phyloP scores from a whole-genome alignment of 2,797 vertebrate species.

The Microchirus variegatus region DNA sequence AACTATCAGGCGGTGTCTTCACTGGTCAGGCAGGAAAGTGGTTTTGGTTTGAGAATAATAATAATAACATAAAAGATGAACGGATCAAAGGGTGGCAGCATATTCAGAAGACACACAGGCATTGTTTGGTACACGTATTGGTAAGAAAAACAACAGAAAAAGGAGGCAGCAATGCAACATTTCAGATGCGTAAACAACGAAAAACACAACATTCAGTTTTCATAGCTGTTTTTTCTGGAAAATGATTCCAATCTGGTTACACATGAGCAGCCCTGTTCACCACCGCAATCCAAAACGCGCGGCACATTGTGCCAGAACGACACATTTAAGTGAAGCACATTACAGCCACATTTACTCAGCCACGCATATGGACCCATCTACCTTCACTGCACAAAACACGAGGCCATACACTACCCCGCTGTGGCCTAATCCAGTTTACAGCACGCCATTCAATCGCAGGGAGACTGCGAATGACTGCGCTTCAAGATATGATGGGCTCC shows the following conservation, averaged over 20 bases:
- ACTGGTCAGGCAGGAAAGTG: slow-evolving; percentile 55
- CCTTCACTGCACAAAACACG: slow-evolving; percentile 19
- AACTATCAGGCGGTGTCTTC: slow-evolving; percentile 75
- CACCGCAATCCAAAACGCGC: slow-evolving; percentile 49
- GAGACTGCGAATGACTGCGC: slow-evolving; percentile 60
- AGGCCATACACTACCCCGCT: slow-evolving; percentile 39
- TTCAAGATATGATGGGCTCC: slow-evolving; percentile 62
- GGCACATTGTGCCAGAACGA: slow-evolving; percentile 57
- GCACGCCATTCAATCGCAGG: slow-evolving; percentile 61
- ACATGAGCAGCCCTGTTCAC: slow-evolving; percentile 36
- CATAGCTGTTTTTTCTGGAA: not conserved
- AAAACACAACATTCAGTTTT: too few relatives aligned
- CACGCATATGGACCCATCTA: slow-evolving; percentile 52
- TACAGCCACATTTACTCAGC: slow-evolving; percentile 54
- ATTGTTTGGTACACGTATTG: too few relatives aligned
- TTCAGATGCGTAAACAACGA: too few relatives aligned
- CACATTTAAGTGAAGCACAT: slow-evolving; percentile 65
- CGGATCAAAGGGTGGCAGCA: slow-evolving; percentile 16
- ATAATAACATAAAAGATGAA: slow-evolving; percentile 46
- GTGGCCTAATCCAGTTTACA: slow-evolving; percentile 66
- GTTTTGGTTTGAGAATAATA: slow-evolving; percentile 55
- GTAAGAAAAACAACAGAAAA: too few relatives aligned
- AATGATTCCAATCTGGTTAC: slow-evolving; percentile 43
- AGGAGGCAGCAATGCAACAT: too few relatives aligned
- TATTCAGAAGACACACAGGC: slow-evolving; percentile 43